Base-by-base conservation (phyloP, 1,140 invertebrate species). In the Calliopsis andreniformis region DNA sequence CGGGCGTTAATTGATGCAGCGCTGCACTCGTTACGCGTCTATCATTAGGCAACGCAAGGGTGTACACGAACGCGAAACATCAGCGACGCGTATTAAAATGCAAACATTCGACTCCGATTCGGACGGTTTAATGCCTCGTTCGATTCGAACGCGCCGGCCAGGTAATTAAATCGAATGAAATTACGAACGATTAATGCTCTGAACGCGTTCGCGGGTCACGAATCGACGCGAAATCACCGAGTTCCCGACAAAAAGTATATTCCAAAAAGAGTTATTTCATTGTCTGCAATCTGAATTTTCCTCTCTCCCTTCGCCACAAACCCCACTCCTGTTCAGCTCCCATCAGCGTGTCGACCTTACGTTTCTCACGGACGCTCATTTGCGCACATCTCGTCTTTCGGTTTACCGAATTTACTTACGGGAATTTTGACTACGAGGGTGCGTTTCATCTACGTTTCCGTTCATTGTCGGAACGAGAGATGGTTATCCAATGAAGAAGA, bases 131-230 rank as follows among this genome's bases (percentile, higher is more conserved):
- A 87, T 87, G 85, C 84, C 76, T 84, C 85, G 80, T 82, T 84
- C 73, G 82, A 78, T 82, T 87, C 80, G 84, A 69, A 61, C 86
- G 80, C 81, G 64, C 70, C 72, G 78, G 62, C 67, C 82, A 69
- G 84, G 83, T 83, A 87, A 90, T 90, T 88, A 89, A 90, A 89
- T 89, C 82, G 84, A 89, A 89, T 88, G 86, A 87, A 90, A 90
- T 90, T 89, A 89, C 85, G 81, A 80, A 84, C 88, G 85, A 86
- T 88, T 88, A 86, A 88, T 85, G 84, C 73, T 72, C 79, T 58
- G 81, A 47, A 80, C 80, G 83, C 82, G 79, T 66, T 73, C 73
- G 64, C 75, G 77, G 73, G 71, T 70, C 77, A 80, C 77, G 85
- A 75, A 75, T 75, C 71, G 64, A 51, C 70, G 59, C 71, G 64